These are phyloP conservation scores for Trididemnum miniatum DNA, from an alignment of 23 tunicate species.

Conservation along the genomic window DNA sequence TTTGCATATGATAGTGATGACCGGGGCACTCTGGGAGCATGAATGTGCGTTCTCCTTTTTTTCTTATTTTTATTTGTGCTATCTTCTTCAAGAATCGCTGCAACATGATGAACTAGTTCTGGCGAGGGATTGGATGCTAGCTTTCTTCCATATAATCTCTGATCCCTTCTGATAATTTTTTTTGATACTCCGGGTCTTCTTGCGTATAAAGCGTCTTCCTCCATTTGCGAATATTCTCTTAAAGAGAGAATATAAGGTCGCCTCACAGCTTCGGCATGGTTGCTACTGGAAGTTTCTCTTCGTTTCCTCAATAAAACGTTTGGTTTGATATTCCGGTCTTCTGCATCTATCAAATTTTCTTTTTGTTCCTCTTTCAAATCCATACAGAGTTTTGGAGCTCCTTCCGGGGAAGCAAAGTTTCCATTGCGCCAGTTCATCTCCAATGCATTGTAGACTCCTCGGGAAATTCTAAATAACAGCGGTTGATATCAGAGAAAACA, in stretches of 20 bases:
- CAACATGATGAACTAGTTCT: neutral
- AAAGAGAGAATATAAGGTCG: neutral
- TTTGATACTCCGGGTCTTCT: neutral
- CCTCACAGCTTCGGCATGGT: neutral
- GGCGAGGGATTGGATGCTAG: neutral
- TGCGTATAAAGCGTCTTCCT: neutral
- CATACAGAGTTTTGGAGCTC: neutral
- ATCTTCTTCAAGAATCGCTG: neutral
- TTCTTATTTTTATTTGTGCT: neutral
- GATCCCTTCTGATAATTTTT: neutral
- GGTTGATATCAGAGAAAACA: no score
- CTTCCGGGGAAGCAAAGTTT: neutral
- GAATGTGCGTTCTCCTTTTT: neutral
- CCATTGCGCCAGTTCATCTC: neutral
- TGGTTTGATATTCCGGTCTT: neutral
- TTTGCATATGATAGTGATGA: neutral
- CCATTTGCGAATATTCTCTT: neutral
- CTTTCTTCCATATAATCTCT: neutral
- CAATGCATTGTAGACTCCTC: neutral
- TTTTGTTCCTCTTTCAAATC: neutral
- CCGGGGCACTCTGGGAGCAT: neutral
- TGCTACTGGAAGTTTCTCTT: neutral
- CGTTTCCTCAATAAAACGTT: neutral
- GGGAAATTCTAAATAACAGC: neutral
- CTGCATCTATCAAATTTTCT: neutral